These are phyloP conservation scores for Callithrix jacchus DNA, from an alignment of 2,113 vertebrate genomes.

Conservation along the genomic window DNA sequence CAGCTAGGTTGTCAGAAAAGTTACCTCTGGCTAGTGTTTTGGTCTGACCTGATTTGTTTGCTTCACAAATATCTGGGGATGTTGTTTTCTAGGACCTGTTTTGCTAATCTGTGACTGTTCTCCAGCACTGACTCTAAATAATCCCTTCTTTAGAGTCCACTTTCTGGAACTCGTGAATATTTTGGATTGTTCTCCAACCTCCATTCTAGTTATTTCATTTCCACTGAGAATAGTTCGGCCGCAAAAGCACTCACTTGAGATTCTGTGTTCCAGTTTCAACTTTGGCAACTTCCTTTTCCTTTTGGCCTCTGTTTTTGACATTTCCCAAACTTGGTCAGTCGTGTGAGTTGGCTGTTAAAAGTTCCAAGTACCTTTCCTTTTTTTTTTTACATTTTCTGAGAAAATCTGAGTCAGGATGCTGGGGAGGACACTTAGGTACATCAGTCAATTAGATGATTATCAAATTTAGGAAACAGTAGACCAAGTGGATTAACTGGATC, in stretches of 20 bases:
- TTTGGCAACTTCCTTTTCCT: background rate
- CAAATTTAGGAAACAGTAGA: background rate
- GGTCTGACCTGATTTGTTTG: background rate
- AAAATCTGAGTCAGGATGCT: background rate
- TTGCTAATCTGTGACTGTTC: background rate
- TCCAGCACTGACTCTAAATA: background rate
- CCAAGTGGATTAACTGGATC: fast-evolving
- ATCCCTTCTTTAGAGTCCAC: background rate
- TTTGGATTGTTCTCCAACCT: background rate
- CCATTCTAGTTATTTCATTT: background rate
- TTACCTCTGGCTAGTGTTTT: background rate
- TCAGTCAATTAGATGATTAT: background rate
- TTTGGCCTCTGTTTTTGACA: background rate
- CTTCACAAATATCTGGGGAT: background rate
- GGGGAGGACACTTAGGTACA: background rate
- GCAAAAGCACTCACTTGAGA: background rate
- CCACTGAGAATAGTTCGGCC: fast-evolving
- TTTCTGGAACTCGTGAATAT: background rate
- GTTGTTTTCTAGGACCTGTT: background rate
- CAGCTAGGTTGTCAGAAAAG: background rate
- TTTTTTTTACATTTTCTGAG: background rate
- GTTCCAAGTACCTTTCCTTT: background rate
- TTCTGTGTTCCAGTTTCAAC: background rate
- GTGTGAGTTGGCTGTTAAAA: background rate
- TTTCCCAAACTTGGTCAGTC: background rate